Evolutionary conservation across 2,797 vertebrate genomes (phyloP), one percentile per base, ranked within the genome.

Genomic region (Petrocephalus schoutedeni): DNA sequence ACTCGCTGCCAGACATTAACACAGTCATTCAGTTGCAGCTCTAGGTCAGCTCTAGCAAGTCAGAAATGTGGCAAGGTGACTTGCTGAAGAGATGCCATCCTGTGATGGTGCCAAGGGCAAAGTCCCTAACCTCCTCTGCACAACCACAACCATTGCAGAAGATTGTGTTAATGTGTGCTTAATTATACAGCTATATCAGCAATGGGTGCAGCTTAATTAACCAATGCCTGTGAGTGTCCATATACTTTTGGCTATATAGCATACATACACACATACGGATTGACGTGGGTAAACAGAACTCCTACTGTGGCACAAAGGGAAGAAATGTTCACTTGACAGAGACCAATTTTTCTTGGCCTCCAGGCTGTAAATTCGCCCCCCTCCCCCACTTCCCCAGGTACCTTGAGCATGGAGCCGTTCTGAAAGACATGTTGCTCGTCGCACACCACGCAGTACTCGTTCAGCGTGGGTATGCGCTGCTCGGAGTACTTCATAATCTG

Each of bases 401-500:
- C 98, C 98, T 99, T 99, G 87, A 99, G 95, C 98, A 99, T 99
- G 90, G 98, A 99, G 89, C 98, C 98, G 0, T 99, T 99, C 95
- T 99, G 98, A 95, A 99, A 99, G 94, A 99, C 98, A 49, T 99
- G 98, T 95, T 99, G 98, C 89, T 99, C 98, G 0, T 99, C 98
- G 88, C 98, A 99, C 87, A 99, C 98, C 93, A 99, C 98, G 0
- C 98, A 99, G 95, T 99, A 99, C 91, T 99, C 98, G 0, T 99
- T 99, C 90, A 99, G 93, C 0, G 98, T 99, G 0, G 98, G 98
- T 89, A 99, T 98, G 90, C 98, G 97, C 96, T 99, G 98, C 93
- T 99, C 98, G 0, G 98, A 98, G 41, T 99, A 99, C 93, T 99
- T 99, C 98, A 99, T 99, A 90, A 99, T 99, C 98, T 99, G 93